A percentile compares a stretch with the other conserved stretches of the same genome.
Conservation (phyloP, 1,140 invertebrate species). For the Pseudomyrmex concolor region DNA sequence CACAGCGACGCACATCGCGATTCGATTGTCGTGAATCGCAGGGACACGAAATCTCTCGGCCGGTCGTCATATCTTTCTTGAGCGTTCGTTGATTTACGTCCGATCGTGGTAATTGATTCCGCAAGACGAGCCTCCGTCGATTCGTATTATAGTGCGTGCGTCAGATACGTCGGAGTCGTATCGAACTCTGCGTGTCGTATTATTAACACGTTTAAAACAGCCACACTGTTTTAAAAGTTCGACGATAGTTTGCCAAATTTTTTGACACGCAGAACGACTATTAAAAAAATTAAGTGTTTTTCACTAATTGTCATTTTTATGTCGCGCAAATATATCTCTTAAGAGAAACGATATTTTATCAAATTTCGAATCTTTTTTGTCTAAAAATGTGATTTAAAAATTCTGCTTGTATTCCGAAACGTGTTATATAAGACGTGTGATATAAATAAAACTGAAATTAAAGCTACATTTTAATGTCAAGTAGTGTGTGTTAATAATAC, state of each 20-base stretch:
- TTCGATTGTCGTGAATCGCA: conserved; percentile 23
- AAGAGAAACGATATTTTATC: too few relatives aligned
- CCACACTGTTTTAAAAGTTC: not conserved
- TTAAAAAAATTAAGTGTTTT: too few relatives aligned
- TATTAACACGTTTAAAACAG: not conserved
- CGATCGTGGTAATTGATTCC: conserved; percentile 46
- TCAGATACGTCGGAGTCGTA: not conserved
- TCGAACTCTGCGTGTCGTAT: not conserved
- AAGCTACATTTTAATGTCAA: too few relatives aligned
- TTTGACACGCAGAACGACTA: too few relatives aligned
- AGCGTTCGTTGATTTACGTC: conserved; percentile 33
- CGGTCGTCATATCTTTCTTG: conserved; percentile 17
- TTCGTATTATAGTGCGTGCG: not conserved
- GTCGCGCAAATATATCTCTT: too few relatives aligned
- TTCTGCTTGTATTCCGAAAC: too few relatives aligned
- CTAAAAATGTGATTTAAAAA: too few relatives aligned
- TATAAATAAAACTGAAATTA: not conserved
- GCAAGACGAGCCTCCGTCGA: conserved; percentile 26
- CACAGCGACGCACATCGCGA: conserved; percentile 51
- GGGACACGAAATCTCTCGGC: conserved; percentile 39
- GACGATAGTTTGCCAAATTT: too few relatives aligned
- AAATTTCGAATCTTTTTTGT: too few relatives aligned
- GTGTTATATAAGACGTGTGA: not conserved
- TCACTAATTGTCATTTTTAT: too few relatives aligned
- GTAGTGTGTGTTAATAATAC: too few relatives aligned